A percentile compares a stretch with the other conserved stretches of the same genome.
phyloP scores from a whole-genome alignment of 2,888 invertebrate species.

The Drosophila maculinotata region DNA sequence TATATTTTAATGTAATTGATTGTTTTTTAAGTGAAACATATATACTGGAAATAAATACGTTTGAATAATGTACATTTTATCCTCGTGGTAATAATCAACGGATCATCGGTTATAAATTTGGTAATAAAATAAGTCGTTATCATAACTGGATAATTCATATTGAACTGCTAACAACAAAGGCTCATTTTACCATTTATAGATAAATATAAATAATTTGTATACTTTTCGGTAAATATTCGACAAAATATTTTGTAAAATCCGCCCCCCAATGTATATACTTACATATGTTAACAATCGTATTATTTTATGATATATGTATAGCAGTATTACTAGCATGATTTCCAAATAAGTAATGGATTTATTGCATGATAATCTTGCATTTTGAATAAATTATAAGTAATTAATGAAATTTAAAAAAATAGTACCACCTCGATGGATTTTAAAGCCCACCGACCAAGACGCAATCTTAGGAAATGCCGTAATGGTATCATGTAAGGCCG shows the following conservation, averaged over 20 bases:
- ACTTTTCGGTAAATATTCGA: background rate
- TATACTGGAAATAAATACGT: too few species aligned
- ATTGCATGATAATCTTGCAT: constrained; percentile 24
- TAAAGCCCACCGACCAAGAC: constrained; percentile 90
- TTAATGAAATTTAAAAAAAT: constrained; percentile 32
- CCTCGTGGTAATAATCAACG: too few species aligned
- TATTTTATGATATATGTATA: background rate
- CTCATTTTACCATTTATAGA: background rate
- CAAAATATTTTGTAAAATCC: background rate
- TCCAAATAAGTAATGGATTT: background rate
- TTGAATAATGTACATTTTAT: too few species aligned
- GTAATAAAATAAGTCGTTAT: too few species aligned
- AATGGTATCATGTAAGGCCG: constrained; percentile 90
- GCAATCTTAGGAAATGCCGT: constrained; percentile 90
- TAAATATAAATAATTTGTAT: background rate
- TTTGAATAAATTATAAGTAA: constrained; percentile 4
- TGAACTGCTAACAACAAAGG: too few species aligned
- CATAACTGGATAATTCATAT: background rate
- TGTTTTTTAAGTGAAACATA: too few species aligned
- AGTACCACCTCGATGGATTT: constrained; percentile 92
- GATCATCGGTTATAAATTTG: too few species aligned
- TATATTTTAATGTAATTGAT: too few species aligned
- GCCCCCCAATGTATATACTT: background rate
- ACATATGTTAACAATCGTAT: background rate
- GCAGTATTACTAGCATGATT: constrained; percentile 19